phyloP scores from a whole-genome alignment of 2,113 vertebrate species.

The Rhodinocichla rosea region DNA sequence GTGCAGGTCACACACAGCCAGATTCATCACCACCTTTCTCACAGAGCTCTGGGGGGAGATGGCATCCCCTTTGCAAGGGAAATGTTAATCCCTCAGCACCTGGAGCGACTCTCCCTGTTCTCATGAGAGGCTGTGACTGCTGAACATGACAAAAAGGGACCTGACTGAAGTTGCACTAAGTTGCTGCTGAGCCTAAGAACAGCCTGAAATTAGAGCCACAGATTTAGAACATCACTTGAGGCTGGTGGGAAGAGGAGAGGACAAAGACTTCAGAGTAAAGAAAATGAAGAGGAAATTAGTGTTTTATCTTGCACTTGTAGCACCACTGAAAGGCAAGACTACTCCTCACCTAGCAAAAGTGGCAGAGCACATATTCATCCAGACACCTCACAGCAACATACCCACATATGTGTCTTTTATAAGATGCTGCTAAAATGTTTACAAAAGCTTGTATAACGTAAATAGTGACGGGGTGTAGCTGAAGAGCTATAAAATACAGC shows the following conservation, averaged over 20 bases:
- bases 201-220: background rate
- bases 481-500: constrained; percentile 52
- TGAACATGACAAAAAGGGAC: background rate
- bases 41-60: background rate
- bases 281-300: background rate
- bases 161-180: background rate
- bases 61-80: background rate
- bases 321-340: background rate
- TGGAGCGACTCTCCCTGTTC: background rate
- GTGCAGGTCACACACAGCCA: background rate
- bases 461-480: constrained; percentile 27
- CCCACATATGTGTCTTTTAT: constrained; percentile 32
- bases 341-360: background rate
- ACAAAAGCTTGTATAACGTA: constrained; percentile 56
- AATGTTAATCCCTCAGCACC: background rate
- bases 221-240: background rate
- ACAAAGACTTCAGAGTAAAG: background rate
- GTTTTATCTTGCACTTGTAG: background rate
- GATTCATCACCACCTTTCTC: background rate
- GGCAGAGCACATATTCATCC: background rate
- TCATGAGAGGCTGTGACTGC: rapidly evolving
- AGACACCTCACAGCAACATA: background rate
- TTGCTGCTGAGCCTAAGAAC: background rate
- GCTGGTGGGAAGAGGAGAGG: background rate
- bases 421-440: constrained; percentile 59